A percentile compares a stretch with the other conserved stretches of the same genome.
Evolutionary conservation across 2,888 invertebrate species (phyloP).

Genomic region (Clepsis dumicolana): DNA sequence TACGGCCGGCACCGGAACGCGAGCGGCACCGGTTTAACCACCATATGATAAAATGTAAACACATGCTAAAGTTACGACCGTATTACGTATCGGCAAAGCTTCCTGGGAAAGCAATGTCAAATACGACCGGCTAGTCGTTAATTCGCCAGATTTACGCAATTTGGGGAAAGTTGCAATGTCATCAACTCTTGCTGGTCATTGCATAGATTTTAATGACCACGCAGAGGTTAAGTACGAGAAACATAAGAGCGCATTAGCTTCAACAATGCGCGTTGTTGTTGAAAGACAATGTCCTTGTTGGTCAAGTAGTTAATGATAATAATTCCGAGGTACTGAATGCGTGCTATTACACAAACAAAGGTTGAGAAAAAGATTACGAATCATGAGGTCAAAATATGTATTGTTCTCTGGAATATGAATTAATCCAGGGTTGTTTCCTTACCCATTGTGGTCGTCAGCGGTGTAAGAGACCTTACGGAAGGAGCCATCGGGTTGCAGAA

Average conservation of each 20-base stretch:
- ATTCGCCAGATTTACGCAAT: conserved; percentile 62
- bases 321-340: conserved; percentile 34
- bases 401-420: conserved; percentile 37
- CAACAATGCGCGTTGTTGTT: conserved; percentile 33
- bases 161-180: conserved; percentile 64
- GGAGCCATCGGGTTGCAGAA: conserved; percentile 87
- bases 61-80: conserved; percentile 56
- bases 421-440: conserved; percentile 49
- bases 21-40: conserved; percentile 71
- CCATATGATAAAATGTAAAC: conserved; percentile 71
- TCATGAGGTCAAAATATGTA: conserved; percentile 13
- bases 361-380: conserved; percentile 38
- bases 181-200: conserved; percentile 47
- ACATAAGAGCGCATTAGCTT: conserved; percentile 26
- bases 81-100: conserved; percentile 60
- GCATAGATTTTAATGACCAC: conserved; percentile 38
- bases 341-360: conserved; percentile 13
- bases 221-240: conserved; percentile 34
- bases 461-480: conserved; percentile 87
- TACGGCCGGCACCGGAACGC: conserved; percentile 56
- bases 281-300: conserved; percentile 37
- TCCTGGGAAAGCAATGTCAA: conserved; percentile 58
- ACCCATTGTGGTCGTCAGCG: conserved; percentile 87
- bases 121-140: conserved; percentile 51
- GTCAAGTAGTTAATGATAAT: conserved; percentile 38